Conservation (phyloP, 2,797 vertebrate genomes). For the Iguana delicatissima region DNA sequence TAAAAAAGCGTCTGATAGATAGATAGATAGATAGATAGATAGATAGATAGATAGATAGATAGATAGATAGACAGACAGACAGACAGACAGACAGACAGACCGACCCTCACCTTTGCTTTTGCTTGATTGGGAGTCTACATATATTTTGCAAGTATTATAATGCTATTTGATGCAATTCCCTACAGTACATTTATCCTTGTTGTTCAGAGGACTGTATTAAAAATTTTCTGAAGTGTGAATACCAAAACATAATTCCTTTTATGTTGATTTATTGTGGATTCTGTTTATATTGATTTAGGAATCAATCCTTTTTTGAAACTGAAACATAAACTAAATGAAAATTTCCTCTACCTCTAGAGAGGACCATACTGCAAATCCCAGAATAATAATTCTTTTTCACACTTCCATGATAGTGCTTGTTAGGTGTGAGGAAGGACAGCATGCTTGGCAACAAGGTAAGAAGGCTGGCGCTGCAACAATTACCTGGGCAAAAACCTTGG, state of each 20-base stretch:
- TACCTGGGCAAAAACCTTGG: neutral
- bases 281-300: neutral
- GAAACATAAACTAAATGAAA: neutral
- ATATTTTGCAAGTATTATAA: neutral
- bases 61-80: too few species aligned
- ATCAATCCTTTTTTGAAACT: too few species aligned
- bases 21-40: too few species aligned
- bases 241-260: neutral
- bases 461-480: neutral
- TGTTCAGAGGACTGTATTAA: neutral
- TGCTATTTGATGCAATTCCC: neutral
- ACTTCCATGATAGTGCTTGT: neutral
- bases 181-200: neutral
- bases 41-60: too few species aligned
- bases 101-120: neutral
- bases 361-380: slow-evolving; percentile 42
- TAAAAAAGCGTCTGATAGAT: too few species aligned
- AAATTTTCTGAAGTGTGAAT: neutral
- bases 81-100: too few species aligned
- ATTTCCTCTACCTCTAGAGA: neutral
- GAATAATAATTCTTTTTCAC: neutral
- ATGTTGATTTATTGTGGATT: neutral
- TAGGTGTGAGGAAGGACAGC: neutral
- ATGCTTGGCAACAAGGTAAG: too few species aligned
- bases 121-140: too few species aligned